Evolutionary conservation across 2,888 invertebrate genomes (phyloP), one percentile per base, ranked within the genome.

Genomic region (Tridacna crocea): DNA sequence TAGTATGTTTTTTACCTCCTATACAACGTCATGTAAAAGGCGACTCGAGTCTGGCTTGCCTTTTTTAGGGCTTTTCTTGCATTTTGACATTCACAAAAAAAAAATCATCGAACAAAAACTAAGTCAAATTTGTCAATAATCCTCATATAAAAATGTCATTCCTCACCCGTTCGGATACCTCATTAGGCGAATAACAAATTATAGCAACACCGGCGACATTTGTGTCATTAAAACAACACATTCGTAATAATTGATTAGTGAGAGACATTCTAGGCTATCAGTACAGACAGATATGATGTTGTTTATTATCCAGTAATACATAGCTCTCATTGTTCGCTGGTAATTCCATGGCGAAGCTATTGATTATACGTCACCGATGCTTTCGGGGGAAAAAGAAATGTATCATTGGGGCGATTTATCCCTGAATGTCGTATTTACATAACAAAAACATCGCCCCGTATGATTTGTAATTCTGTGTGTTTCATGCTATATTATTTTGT

Each of bases 281-380:
- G 46, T n/a, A 19, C 19, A 19, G 66, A 66, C 55, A 55, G 61
- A 66, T 26, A 66, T 68, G 26, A 68, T 22, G 48, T 17, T 36
- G 68, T 68, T 68, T 68, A 68, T 68, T 68, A 68, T 68, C 68
- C 48, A 48, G 68, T 68, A 68, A 68, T 68, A 47, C 48, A 68
- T 47, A 68, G 48, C 68, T 46, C 68, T 46, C 68, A 68, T 47
- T 68, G 68, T 68, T 68, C 36, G 10, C 48, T 36, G n/a, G 68
- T 68, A 47, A 68, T 68, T 68, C 48, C 68, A 47, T 47, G 19
- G 68, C 47, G 36, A 48, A n/a, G 8, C n/a, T 68, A 68, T 68
- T 47, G 68, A 68, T 68, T 68, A 36, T 22, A 15, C 48, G 68
- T 48, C 68, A 68, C 26, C 47, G 22, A 12, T 26, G 68, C 65